Conservation (phyloP, 2,797 vertebrate genomes). For the Coendou prehensilis region DNA sequence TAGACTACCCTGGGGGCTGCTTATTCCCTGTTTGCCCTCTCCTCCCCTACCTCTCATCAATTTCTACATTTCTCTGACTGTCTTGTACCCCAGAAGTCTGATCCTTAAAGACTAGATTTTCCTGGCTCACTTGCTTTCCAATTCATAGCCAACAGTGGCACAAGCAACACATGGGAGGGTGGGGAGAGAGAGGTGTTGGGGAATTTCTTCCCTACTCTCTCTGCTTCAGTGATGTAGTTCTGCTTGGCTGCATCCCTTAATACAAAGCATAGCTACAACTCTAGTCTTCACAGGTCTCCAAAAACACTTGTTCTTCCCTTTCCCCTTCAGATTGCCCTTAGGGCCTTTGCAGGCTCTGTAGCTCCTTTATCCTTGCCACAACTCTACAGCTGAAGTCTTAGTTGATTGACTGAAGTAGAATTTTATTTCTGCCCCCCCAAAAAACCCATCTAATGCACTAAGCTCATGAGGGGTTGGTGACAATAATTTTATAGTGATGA, state of each 20-base stretch:
- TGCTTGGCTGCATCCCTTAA: neutral
- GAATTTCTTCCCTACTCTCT: neutral
- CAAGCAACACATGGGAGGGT: neutral
- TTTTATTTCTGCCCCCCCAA: neutral
- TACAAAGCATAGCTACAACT: no score
- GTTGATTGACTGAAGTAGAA: neutral
- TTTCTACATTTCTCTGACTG: neutral
- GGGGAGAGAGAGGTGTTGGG: rapidly evolving
- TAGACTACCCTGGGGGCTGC: neutral
- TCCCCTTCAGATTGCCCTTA: neutral
- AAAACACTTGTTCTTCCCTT: neutral
- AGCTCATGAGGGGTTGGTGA: neutral
- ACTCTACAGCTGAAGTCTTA: neutral
- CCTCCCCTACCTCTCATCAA: rapidly evolving
- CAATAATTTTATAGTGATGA: neutral
- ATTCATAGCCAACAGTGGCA: neutral
- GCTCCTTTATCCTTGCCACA: neutral
- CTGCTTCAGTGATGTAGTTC: neutral
- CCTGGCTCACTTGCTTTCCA: neutral
- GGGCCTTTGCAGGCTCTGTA: neutral
- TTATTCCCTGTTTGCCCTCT: neutral
- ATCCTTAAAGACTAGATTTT: neutral
- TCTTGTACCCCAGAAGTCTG: neutral
- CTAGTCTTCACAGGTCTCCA: neutral
- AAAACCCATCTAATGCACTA: neutral